phyloP scores from a whole-genome alignment of 2,113 vertebrate genomes.

The Cololabis saira region DNA sequence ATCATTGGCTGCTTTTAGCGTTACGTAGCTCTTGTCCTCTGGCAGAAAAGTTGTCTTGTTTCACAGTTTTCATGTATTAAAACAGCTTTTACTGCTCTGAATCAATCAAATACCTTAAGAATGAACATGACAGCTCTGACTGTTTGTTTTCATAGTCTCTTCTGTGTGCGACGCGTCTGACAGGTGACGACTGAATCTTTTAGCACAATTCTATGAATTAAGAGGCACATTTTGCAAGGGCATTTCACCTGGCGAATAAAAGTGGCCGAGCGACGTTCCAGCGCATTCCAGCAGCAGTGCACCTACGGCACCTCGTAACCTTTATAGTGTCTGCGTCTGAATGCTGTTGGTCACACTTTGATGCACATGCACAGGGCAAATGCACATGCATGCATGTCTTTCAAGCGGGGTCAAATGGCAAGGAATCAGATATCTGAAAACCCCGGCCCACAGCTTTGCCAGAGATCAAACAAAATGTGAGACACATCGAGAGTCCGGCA shows the following conservation, averaged over 20 bases:
- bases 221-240: background rate
- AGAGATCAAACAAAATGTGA: constrained; percentile 61
- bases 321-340: constrained; percentile 12
- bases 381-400: constrained; percentile 31
- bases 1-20: background rate
- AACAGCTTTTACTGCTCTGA: too few relatives aligned
- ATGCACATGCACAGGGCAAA: constrained; percentile 15
- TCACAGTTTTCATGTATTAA: too few relatives aligned
- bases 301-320: constrained; percentile 2
- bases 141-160: too few relatives aligned
- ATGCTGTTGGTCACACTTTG: constrained; percentile 22
- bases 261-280: background rate
- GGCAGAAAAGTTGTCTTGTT: too few relatives aligned
- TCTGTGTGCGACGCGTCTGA: too few relatives aligned
- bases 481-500: constrained; percentile 63
- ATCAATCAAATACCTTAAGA: too few relatives aligned
- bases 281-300: background rate
- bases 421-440: constrained; percentile 57
- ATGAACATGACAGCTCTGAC: too few relatives aligned
- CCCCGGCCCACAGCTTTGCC: constrained; percentile 51
- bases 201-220: too few relatives aligned
- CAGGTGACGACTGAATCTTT: too few relatives aligned
- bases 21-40: background rate
- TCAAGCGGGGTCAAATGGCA: constrained; percentile 47
- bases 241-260: background rate